Conservation (phyloP, 2,113 vertebrate genomes). For the Cyanoramphus novaezelandiae region DNA sequence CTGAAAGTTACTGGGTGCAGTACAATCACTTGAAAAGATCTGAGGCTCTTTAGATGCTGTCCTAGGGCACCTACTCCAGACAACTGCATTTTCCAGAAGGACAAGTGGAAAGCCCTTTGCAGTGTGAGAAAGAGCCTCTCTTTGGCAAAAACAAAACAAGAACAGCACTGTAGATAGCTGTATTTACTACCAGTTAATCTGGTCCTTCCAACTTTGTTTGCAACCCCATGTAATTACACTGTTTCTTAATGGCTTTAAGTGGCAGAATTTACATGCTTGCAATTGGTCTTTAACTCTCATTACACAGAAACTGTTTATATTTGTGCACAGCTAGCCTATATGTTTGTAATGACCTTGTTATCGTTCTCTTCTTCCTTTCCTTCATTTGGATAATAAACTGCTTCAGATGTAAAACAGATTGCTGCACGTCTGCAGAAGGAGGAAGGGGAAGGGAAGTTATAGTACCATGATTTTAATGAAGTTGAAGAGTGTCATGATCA, state of each 20-base stretch:
- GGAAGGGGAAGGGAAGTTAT: not conserved
- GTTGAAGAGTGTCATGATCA: not conserved
- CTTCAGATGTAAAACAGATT: constrained; percentile 18
- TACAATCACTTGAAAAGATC: not conserved
- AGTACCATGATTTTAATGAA: not conserved
- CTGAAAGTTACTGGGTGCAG: not conserved
- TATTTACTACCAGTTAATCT: not conserved
- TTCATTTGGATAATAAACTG: constrained; percentile 11
- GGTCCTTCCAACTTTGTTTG: not conserved
- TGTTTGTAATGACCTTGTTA: constrained; percentile 4
- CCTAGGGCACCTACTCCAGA: not conserved
- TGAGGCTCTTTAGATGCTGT: not conserved
- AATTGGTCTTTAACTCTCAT: not conserved
- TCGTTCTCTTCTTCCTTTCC: constrained; percentile 6
- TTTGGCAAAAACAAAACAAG: not conserved
- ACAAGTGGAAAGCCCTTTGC: not conserved
- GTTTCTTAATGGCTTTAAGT: constrained; percentile 2
- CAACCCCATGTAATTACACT: not conserved
- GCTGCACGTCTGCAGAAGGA: constrained; percentile 16
- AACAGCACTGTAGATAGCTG: not conserved
- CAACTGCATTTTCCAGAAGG: not conserved
- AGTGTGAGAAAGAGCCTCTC: not conserved
- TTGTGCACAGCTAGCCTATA: not conserved
- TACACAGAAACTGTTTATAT: constrained; percentile 9
- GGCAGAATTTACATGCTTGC: not conserved